Evolutionary conservation across 2,797 vertebrate genomes (phyloP).

Genomic region (Hippopotamyrus pictus): DNA sequence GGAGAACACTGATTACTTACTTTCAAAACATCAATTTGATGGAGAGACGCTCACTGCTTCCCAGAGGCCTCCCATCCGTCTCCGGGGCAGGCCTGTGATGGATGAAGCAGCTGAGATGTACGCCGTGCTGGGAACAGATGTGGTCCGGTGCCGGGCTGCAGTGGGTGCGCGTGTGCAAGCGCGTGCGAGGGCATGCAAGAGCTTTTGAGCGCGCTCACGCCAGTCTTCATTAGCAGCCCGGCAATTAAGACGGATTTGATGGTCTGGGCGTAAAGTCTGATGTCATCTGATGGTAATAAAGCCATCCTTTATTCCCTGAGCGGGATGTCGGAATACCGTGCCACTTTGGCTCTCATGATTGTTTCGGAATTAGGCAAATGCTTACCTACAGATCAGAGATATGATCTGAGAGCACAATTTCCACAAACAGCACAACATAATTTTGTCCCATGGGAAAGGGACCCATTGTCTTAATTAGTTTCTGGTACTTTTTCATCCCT

Average conservation of each 20-base stretch:
- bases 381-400: neutral
- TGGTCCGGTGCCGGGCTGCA: slow-evolving; percentile 26
- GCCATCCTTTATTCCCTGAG: neutral
- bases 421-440: neutral
- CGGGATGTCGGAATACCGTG: neutral
- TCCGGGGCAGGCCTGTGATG: slow-evolving; percentile 35
- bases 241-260: slow-evolving; percentile 8
- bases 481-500: neutral
- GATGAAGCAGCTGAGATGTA: slow-evolving; percentile 37
- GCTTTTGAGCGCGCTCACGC: neutral
- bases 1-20: slow-evolving; percentile 56
- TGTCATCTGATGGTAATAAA: slow-evolving; percentile 4
- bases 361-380: neutral
- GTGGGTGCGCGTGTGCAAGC: slow-evolving; percentile 3
- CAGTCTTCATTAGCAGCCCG: neutral
- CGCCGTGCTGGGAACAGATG: slow-evolving; percentile 18
- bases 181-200: neutral
- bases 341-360: neutral
- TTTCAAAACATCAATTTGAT: slow-evolving; percentile 54
- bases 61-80: slow-evolving; percentile 44
- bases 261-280: neutral
- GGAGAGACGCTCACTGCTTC: slow-evolving; percentile 43
- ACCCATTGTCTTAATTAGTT: neutral
- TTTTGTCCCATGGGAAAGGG: neutral
- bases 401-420: neutral